Base-by-base conservation (phyloP, 2,888 invertebrate species). In the Drosophila seclusa region DNA sequence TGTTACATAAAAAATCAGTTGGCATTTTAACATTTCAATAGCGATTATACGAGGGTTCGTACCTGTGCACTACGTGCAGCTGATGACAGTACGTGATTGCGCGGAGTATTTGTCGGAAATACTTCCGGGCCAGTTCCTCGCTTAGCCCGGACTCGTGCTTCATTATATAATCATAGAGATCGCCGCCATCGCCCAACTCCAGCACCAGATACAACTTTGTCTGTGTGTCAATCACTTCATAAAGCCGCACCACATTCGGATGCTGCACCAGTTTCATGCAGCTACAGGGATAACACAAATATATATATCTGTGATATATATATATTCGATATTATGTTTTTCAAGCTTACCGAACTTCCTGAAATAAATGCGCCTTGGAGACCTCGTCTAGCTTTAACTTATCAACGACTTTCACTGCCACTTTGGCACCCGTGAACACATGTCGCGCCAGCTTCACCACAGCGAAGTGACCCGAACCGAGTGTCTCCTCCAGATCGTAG, bases 201-300 rank as follows among this genome's bases (percentile, higher is more conserved):
- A 99, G 94, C 92, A 99, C 99, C 93, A 98, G 95, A 94, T 98
- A 98, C 91, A 99, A 95, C 94, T 99, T 99, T 77, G 99, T 99
- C 93, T 98, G 98, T 42, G 99, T 99, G 94, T 99, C 99, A 92
- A 99, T 99, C 77, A 99, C 99, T 95, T 99, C 99, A 94, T 99
- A 99, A 58, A 99, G 94, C 66, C 99, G 95, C 54, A 99, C 99
- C 48, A 99, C 99, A 94, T 99, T 98, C 38, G 99, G 99, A 94
- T 99, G 99, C 93, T 99, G 99, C 54, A 99, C 99, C 88, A 99
- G 94, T 94, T 99, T 99, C 99, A 99, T 99, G 93, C 99, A 99
- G 79, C 98, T 95, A 61, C 10, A 32, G 5, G 7, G 8, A 52
- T n/a, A 32, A 7, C 5, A 49, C 16, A 54, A 34, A 54, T 18